A percentile compares a stretch with the other conserved stretches of the same genome.
phyloP scores from a whole-genome alignment of 2,113 vertebrate genomes.

The Hemicordylus capensis region DNA sequence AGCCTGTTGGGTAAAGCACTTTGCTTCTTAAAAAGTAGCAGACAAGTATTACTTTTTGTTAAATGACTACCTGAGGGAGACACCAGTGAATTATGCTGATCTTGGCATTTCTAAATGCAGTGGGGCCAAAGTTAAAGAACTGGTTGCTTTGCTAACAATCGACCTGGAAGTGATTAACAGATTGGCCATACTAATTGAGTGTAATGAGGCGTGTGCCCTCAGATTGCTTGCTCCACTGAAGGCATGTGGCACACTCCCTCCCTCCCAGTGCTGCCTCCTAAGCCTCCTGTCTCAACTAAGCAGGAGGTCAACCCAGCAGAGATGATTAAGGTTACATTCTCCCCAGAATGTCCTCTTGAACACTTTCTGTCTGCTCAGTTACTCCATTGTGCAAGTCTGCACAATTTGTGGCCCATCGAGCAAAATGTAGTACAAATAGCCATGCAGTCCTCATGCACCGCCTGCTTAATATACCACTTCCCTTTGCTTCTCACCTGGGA shows the following conservation, averaged over 20 bases:
- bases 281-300: background rate
- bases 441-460: too few species aligned
- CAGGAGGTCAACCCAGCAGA: background rate
- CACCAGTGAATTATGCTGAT: background rate
- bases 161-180: constrained; percentile 51
- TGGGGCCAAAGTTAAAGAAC: constrained; percentile 1
- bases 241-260: constrained; percentile 7
- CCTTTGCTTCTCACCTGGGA: background rate
- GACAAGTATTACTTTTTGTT: background rate
- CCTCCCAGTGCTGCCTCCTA: background rate
- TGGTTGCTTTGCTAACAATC: background rate
- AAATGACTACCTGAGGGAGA: constrained; percentile 10
- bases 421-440: background rate
- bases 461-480: background rate
- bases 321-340: constrained; percentile 12
- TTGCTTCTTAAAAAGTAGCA: background rate
- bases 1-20: background rate
- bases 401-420: background rate
- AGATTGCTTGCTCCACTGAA: constrained; percentile 2
- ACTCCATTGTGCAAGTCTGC: background rate
- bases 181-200: constrained; percentile 22
- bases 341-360: constrained; percentile 5
- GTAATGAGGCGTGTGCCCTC: constrained; percentile 12
- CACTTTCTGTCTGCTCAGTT: constrained; percentile 1
- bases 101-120: constrained; percentile 6